These are phyloP conservation scores for Sinonovacula constricta DNA, from an alignment of 1,140 invertebrate genomes.

Conservation along the genomic window DNA sequence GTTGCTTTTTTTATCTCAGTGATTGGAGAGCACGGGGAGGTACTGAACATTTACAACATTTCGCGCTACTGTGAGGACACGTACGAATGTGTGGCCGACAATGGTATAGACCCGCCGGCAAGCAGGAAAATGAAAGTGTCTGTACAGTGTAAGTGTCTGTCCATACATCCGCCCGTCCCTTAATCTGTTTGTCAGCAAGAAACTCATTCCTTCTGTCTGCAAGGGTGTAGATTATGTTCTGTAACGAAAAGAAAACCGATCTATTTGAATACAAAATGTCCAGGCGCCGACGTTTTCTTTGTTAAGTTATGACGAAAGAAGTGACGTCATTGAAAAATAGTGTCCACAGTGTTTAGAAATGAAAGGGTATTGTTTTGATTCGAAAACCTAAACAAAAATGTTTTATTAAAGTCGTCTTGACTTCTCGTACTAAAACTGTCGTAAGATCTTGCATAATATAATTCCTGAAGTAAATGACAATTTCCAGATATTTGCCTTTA, in stretches of 20 bases:
- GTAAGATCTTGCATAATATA: background rate
- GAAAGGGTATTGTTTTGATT: background rate
- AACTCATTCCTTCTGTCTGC: background rate
- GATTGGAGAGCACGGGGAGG: constrained; percentile 65
- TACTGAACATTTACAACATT: constrained; percentile 72
- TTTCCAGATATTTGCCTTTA: background rate
- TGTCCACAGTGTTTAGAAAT: too few relatives aligned
- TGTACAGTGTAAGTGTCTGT: constrained; percentile 71
- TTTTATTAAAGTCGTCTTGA: background rate
- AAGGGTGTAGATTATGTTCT: background rate
- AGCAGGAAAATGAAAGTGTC: constrained; percentile 68
- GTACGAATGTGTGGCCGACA: constrained; percentile 74
- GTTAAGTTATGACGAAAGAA: too few relatives aligned
- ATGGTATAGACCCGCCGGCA: constrained; percentile 69
- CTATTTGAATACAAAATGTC: background rate
- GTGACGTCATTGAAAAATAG: background rate
- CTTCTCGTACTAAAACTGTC: background rate
- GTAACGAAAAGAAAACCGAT: background rate
- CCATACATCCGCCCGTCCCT: background rate
- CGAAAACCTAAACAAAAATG: background rate
- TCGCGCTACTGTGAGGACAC: constrained; percentile 70
- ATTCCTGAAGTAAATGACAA: background rate
- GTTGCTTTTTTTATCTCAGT: constrained; percentile 57
- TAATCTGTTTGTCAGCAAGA: background rate
- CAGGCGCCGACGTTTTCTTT: too few relatives aligned